Base-by-base conservation (phyloP, 2,888 invertebrate genomes). In the Troides oblongomaculatus region DNA sequence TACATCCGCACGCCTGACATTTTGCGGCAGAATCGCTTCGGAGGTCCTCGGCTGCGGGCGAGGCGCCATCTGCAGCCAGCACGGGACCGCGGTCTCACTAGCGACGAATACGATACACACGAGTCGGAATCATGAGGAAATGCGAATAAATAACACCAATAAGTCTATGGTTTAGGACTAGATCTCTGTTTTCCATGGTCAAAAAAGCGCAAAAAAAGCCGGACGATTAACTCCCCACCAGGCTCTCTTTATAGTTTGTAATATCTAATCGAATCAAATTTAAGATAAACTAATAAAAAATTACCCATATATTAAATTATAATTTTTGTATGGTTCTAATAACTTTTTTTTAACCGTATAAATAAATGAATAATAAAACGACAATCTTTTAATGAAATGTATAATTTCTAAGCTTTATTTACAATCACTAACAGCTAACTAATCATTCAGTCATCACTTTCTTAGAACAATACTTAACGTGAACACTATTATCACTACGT, bases 371-470 rank as follows among this genome's bases (percentile, higher is more conserved):
- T 72, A 88, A 86, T 85, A 76, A 88, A 90, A 89, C 86, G 77
- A 87, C 73, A 65, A 65, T 72, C 69, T 74, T 85, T 89, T 88
- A 90, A 84, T 90, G 84, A 92, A 90, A 90, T 85, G 85, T 90
- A 90, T 90, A 91, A 89, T 90, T 88, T 90, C 86, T 90, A 92
- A 92, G 92, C 90, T 87, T 86, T 92, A 92, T 92, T 88, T 92
- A 92, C 91, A 92, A 89, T 88, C 86, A 88, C 89, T 91, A 92
- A 87, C 81, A 81, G 84, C 90, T 90, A 85, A 78, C 79, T 84
- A 89, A 86, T 86, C 91, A 86, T 89, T 92, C 91, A 91, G 91
- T 92, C 91, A 88, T 90, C 87, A 84, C 85, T 84, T 86, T 84
- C 87, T 88, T 87, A 89, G 84, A 89, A 88, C 79, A 86, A 86